Evolutionary conservation across 64 coral and sea anemone genomes (phyloP).

Genomic region (Montipora cactus): DNA sequence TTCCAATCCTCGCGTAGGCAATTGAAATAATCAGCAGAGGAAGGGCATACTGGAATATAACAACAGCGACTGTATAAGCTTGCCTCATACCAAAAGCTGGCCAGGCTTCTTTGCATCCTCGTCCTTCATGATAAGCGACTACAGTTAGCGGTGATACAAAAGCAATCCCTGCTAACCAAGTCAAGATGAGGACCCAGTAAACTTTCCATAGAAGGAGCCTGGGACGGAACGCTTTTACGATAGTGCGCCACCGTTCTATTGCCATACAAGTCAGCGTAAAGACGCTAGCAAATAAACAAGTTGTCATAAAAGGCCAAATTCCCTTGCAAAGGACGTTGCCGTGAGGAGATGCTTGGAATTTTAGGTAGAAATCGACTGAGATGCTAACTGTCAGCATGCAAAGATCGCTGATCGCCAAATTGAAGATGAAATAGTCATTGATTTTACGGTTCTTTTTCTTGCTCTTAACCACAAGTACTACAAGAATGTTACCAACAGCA

Average conservation of each 20-base stretch:
- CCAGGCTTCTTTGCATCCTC: slow-evolving; percentile 67
- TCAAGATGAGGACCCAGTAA: not conserved
- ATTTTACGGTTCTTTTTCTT: slow-evolving; percentile 76
- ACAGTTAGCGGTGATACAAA: slow-evolving; percentile 71
- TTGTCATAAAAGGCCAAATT: slow-evolving; percentile 87
- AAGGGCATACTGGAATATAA: slow-evolving; percentile 66
- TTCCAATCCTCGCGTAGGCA: slow-evolving; percentile 75
- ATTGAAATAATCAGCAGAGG: slow-evolving; percentile 74
- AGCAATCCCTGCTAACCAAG: slow-evolving; percentile 57
- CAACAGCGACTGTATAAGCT: slow-evolving; percentile 55
- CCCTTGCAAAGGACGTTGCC: slow-evolving; percentile 77
- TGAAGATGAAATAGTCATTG: slow-evolving; percentile 87
- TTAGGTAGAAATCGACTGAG: slow-evolving; percentile 70
- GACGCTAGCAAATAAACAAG: slow-evolving; percentile 74
- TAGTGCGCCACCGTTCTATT: slow-evolving; percentile 66
- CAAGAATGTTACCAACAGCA: slow-evolving; percentile 74
- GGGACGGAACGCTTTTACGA: slow-evolving; percentile 53
- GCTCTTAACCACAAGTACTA: slow-evolving; percentile 68
- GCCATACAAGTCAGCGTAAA: slow-evolving; percentile 91
- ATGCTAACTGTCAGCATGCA: slow-evolving; percentile 74
- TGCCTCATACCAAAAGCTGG: slow-evolving; percentile 58
- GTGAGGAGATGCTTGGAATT: slow-evolving; percentile 44
- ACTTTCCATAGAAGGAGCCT: slow-evolving; percentile 50
- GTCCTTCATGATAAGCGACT: slow-evolving; percentile 58
- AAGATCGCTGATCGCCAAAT: slow-evolving; percentile 68